phyloP scores from a whole-genome alignment of 2,797 vertebrate genomes.

The Anolis apletophallus region DNA sequence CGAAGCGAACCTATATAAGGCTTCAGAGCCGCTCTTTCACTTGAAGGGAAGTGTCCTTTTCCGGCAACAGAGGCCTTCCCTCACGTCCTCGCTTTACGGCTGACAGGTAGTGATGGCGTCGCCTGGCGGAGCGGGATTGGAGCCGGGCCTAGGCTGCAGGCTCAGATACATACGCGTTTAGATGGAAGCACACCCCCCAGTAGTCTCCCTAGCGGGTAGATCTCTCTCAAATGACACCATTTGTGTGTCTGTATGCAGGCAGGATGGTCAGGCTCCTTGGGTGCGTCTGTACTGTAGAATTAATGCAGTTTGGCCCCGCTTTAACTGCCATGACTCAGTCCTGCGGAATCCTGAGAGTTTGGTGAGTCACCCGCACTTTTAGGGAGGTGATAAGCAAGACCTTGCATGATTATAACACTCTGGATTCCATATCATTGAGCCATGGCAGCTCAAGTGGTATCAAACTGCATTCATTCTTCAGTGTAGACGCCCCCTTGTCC shows the following conservation, averaged over 20 bases:
- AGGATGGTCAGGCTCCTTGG: neutral
- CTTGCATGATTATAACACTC: no score
- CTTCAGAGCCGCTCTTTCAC: neutral
- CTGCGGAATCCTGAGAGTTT: no score
- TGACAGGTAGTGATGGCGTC: constrained; percentile 8
- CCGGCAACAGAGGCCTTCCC: constrained; percentile 2
- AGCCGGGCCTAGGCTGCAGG: neutral
- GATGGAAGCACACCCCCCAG: neutral
- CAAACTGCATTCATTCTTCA: no score
- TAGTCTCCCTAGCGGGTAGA: no score
- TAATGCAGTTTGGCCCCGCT: no score
- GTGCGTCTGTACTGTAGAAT: no score
- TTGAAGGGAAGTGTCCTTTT: constrained; percentile 47
- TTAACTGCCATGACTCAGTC: no score
- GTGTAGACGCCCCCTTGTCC: neutral
- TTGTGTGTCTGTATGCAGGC: neutral
- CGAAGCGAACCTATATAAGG: neutral
- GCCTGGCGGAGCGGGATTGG: neutral
- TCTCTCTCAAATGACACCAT: neutral
- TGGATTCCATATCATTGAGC: no score
- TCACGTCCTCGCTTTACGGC: neutral
- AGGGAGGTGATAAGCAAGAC: no score
- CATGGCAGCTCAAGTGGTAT: no score
- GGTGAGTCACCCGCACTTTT: no score
- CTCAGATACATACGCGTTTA: no score